A percentile compares a stretch with the other conserved stretches of the same genome.
These are phyloP conservation scores for Centroberyx gerrardi DNA, from an alignment of 2,797 vertebrate species.

Conservation along the genomic window DNA sequence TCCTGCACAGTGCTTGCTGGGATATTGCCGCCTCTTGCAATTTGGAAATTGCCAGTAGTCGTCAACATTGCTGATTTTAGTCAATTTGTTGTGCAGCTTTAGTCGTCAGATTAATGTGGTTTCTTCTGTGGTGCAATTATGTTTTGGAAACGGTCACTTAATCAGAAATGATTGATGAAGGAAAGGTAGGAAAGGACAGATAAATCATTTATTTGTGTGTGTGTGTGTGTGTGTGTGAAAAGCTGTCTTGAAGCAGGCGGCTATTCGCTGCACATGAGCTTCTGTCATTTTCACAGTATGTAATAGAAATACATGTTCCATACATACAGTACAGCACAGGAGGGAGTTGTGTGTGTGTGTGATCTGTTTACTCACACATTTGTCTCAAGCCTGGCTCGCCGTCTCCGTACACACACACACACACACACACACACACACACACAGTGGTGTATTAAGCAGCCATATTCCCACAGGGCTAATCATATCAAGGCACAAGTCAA, in stretches of 20 bases:
- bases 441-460: constrained; percentile 64
- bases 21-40: too few species aligned
- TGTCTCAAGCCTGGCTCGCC: constrained; percentile 21
- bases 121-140: too few species aligned
- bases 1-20: too few species aligned
- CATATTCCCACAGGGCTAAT: constrained; percentile 54
- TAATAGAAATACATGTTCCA: neutral
- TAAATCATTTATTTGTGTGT: neutral
- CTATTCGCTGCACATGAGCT: neutral
- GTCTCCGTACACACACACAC: constrained; percentile 41
- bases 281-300: neutral
- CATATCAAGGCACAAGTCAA: constrained; percentile 67
- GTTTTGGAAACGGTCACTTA: neutral
- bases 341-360: neutral
- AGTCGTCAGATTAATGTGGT: too few species aligned
- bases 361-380: neutral
- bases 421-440: constrained; percentile 38
- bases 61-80: too few species aligned
- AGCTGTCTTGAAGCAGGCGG: too few species aligned
- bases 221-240: too few species aligned
- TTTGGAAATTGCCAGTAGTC: too few species aligned
- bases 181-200: neutral
- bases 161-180: neutral
- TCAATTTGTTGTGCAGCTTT: too few species aligned
- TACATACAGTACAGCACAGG: neutral